A percentile compares a stretch with the other conserved stretches of the same genome.
phyloP scores from a whole-genome alignment of 2,797 vertebrate species.

The Cynopterus sphinx region DNA sequence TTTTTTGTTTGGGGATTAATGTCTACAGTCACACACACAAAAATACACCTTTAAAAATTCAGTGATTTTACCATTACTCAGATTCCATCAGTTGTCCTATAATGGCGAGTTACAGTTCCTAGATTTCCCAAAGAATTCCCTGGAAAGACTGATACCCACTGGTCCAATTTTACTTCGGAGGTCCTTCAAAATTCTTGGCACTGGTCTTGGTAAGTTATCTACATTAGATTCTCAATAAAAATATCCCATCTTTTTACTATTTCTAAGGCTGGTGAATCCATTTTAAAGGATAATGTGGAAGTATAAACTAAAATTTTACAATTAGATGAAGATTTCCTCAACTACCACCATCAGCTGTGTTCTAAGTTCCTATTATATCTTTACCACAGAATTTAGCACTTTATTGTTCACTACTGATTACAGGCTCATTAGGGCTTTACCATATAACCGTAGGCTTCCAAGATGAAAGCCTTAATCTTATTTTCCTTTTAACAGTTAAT shows the following conservation, averaged over 20 bases:
- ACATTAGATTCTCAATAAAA: constrained; percentile 31
- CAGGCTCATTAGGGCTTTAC: neutral
- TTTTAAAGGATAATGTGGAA: neutral
- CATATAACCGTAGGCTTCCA: neutral
- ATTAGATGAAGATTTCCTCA: neutral
- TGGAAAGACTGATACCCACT: neutral
- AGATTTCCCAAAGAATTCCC: neutral
- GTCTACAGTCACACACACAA: neutral
- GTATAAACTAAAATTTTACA: neutral
- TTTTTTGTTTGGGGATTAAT: constrained; percentile 17
- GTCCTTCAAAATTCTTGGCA: constrained; percentile 2
- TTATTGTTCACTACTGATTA: neutral
- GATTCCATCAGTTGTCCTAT: neutral
- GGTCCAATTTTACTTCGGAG: constrained; percentile 10
- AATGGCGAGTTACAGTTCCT: neutral
- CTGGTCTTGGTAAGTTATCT: constrained; percentile 19
- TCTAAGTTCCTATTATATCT: neutral
- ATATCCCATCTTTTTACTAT: constrained; percentile 29
- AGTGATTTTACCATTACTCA: constrained; percentile 19
- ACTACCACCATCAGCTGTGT: neutral
- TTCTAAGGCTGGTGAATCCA: constrained; percentile 28
- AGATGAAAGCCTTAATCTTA: neutral
- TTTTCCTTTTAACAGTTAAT: constrained; percentile 8
- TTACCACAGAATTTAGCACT: neutral
- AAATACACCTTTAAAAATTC: constrained; percentile 10